Percentiles rank a stretch among this genome's conserved stretches.
phyloP scores from a whole-genome alignment of 2,113 vertebrate species.

The Zosterops pallidus region DNA sequence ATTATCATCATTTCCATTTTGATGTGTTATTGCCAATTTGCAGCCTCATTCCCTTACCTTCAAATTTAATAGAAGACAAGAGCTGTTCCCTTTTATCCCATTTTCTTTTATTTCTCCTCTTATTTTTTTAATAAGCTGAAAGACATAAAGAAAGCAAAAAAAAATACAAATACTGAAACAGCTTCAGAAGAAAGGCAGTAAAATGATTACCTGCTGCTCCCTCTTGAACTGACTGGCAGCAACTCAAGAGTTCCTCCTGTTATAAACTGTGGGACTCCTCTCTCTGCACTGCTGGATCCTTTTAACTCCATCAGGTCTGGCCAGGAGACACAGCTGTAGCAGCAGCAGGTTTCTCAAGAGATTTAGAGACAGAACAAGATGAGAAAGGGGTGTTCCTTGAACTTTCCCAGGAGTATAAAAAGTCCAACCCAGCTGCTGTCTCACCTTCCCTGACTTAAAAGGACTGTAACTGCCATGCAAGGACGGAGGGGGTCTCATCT shows the following conservation, averaged over 20 bases:
- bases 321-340: not conserved
- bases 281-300: not conserved
- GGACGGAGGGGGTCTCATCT: not conserved
- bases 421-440: not conserved
- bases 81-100: conserved; percentile 13
- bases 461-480: not conserved
- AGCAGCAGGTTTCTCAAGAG: not conserved
- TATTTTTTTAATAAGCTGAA: conserved; percentile 3
- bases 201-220: conserved; percentile 20
- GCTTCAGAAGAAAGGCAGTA: conserved; percentile 14
- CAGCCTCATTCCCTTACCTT: conserved; percentile 62
- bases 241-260: not conserved
- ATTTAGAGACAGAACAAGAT: not conserved
- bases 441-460: not conserved
- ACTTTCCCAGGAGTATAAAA: not conserved
- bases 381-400: not conserved
- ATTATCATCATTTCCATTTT: conserved; percentile 58
- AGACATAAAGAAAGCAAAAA: conserved; percentile 41
- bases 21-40: conserved; percentile 64
- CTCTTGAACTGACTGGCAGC: conserved; percentile 4
- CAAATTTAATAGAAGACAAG: conserved; percentile 57
- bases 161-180: not conserved
- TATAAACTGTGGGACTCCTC: not conserved
- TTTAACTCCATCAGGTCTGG: not conserved
- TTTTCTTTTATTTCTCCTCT: not conserved